Conservation (phyloP, 2,113 vertebrate genomes). For the Turnix velox region DNA sequence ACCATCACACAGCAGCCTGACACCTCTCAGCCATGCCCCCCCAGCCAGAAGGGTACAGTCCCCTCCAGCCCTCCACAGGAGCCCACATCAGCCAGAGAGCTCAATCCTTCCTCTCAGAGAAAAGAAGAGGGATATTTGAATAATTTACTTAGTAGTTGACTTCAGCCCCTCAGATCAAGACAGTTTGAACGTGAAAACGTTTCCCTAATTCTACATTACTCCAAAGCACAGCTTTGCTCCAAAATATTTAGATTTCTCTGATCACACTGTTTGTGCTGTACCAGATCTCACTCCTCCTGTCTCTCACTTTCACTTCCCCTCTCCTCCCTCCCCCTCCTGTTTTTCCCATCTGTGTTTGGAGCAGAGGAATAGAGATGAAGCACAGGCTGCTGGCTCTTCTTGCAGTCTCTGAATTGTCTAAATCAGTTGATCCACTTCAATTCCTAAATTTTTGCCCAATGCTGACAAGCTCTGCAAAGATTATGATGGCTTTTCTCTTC, state of each 20-base stretch:
- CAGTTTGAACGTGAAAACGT: background rate
- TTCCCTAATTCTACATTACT: background rate
- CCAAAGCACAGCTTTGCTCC: background rate
- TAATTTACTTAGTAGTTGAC: background rate
- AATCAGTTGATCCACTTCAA: background rate
- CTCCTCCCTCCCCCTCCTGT: conserved; percentile 11
- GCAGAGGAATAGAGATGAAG: conserved; percentile 25
- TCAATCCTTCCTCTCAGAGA: background rate
- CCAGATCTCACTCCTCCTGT: background rate
- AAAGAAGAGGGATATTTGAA: background rate
- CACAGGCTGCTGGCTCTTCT: conserved; percentile 29
- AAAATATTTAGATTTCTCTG: background rate
- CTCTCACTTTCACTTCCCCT: conserved; percentile 12
- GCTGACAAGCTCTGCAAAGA: conserved; percentile 12
- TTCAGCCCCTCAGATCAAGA: background rate
- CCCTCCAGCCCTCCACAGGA: background rate
- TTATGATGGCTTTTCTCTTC: background rate
- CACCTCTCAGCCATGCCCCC: background rate
- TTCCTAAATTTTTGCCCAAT: background rate
- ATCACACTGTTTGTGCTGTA: background rate
- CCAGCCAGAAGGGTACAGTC: background rate
- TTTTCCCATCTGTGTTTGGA: conserved; percentile 36
- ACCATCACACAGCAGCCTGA: background rate
- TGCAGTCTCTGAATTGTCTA: background rate
- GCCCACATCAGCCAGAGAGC: background rate